Evolutionary conservation across 2,113 vertebrate genomes (phyloP).

Genomic region (Crocuta crocuta): DNA sequence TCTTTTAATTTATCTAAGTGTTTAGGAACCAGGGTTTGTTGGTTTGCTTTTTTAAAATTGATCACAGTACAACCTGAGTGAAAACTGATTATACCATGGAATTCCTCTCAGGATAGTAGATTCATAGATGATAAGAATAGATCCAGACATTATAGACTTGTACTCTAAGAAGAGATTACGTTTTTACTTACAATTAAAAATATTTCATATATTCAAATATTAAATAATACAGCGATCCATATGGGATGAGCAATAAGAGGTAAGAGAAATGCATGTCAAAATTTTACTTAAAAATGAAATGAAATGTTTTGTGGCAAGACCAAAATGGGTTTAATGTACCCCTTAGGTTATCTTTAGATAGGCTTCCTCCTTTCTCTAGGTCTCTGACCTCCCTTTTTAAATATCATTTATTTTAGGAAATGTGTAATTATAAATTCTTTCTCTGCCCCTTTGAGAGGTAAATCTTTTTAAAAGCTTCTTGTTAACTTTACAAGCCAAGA

Average conservation of each 20-base stretch:
- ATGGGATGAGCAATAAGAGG: not conserved
- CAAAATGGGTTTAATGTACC: not conserved
- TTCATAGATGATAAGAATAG: not conserved
- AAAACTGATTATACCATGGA: not conserved
- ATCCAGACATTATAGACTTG: not conserved
- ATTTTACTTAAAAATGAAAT: conserved; percentile 23
- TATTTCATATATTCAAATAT: not conserved
- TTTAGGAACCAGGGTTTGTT: not conserved
- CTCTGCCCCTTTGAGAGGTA: not conserved
- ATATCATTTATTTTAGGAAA: not conserved
- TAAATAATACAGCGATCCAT: not conserved
- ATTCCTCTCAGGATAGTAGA: not conserved
- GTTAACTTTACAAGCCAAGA: not conserved
- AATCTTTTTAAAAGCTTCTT: conserved; percentile 9
- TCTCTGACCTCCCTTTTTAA: not conserved
- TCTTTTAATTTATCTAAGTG: not conserved
- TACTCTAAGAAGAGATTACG: not conserved
- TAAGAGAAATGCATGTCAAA: not conserved
- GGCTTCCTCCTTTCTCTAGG: not conserved
- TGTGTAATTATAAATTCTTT: not conserved
- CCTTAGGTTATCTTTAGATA: not conserved
- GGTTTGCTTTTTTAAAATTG: not conserved
- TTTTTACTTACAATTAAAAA: conserved; percentile 34
- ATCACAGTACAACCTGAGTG: not conserved
- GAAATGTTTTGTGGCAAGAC: not conserved